phyloP scores from a whole-genome alignment of 1,140 invertebrate genomes.

The Parasteatoda tepidariorum region DNA sequence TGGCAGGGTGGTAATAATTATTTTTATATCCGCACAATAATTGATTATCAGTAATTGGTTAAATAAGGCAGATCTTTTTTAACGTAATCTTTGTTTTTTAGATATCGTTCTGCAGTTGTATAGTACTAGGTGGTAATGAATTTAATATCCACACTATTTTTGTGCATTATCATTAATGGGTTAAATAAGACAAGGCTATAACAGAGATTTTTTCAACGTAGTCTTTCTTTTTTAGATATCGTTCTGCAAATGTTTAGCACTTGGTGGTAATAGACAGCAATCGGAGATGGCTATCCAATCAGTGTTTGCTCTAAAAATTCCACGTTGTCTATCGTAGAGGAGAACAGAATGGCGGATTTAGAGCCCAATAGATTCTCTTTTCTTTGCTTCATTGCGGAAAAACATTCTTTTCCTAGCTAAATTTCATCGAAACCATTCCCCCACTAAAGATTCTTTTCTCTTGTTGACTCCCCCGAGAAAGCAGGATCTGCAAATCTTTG shows the following conservation, averaged over 20 bases:
- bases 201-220: too few species aligned
- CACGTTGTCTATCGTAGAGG: neutral
- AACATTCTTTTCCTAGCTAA: conserved; percentile 17
- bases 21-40: too few species aligned
- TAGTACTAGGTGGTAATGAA: too few species aligned
- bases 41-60: too few species aligned
- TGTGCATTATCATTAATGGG: too few species aligned
- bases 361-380: neutral
- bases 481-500: neutral
- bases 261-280: conserved; percentile 23
- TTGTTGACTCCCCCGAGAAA: neutral
- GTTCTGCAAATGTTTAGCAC: conserved; percentile 23
- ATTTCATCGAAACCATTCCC: neutral
- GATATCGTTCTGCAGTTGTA: conserved; percentile 10
- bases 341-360: conserved; percentile 5
- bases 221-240: conserved; percentile 1
- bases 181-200: too few species aligned
- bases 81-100: conserved; percentile 11
- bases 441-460: neutral
- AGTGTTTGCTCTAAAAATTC: conserved; percentile 46
- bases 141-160: too few species aligned
- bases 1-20: too few species aligned
- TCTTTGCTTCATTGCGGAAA: neutral
- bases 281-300: conserved; percentile 47
- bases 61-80: too few species aligned